Percentiles rank a stretch among this genome's conserved stretches.
phyloP scores from a whole-genome alignment of 2,797 vertebrate genomes.

The Onychomys leucogaster region DNA sequence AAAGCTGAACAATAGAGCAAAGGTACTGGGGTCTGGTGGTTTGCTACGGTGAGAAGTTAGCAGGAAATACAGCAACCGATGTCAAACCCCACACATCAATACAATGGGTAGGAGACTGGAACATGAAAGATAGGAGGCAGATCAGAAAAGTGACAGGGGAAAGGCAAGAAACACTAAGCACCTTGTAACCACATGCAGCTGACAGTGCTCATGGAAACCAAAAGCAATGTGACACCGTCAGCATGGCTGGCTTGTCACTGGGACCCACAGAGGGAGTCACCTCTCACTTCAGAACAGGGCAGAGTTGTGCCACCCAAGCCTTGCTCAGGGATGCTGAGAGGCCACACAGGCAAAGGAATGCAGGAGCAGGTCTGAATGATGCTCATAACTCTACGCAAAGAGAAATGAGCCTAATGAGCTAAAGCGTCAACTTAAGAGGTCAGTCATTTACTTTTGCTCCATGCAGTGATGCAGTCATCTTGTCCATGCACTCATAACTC shows the following conservation, averaged over 20 bases:
- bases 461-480: not conserved
- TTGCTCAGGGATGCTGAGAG: not conserved
- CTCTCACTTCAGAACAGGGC: not conserved
- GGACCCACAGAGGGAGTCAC: not conserved
- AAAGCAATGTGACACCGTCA: not conserved
- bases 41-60: not conserved
- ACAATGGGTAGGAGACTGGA: not conserved
- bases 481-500: not conserved
- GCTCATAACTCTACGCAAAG: not conserved
- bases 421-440: not conserved
- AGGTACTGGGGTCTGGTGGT: not conserved
- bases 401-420: slow-evolving; percentile 29
- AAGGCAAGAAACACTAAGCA: not conserved
- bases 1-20: slow-evolving; percentile 8
- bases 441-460: slow-evolving; percentile 39
- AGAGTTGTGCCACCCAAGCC: not conserved
- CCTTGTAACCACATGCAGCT: not conserved
- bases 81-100: not conserved
- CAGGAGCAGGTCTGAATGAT: not conserved
- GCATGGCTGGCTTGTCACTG: not conserved
- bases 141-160: not conserved
- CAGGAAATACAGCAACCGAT: not conserved
- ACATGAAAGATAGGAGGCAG: not conserved
- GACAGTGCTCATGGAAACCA: not conserved
- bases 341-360: not conserved